Evolutionary conservation across 2,797 vertebrate species (phyloP), one percentile per base, ranked within the genome.

Genomic region (Microctenopoma stevenorrisi): DNA sequence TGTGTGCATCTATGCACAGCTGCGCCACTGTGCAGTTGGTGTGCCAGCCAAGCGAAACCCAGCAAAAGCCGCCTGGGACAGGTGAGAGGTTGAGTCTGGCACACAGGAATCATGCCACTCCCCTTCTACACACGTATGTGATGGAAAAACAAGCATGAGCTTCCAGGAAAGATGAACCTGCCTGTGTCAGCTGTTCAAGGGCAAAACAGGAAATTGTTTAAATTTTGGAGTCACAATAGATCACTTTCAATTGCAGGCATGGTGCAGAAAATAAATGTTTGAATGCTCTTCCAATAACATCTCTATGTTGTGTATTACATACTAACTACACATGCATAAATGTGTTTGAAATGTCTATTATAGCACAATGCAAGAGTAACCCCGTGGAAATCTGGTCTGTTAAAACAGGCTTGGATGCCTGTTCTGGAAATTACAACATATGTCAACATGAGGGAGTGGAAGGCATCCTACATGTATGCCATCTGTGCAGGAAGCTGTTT

Each of bases 361-460:
- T 33, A 49, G 38, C 3, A 48, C 22, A 64, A 59, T 65, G 44
- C 55, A 60, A 54, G 35, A 51, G 50, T 18, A 37, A 38, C 53
- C 48, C 16, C 10, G 38, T 65, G 53, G 44, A 67, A 84, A 72
- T 79, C 53, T 60, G 65, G 7, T 43, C 42, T 82, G 50, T 75
- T 81, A 63, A 66, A 85, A 83, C 74, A 68, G 81, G 73, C 84
- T 86, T 53, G 51, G 64, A 82, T 74, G 72, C 61, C 70, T 71
- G 62, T 53, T 67, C 68, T 90, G 83, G 82, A 90, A 88, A 91
- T 82, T 75, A 86, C 82, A 81, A 76, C 89, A 88, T 89, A 91
- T 89, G 87, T 86, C 80, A 84, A 81, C 65, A 85, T 70, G 76
- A 89, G 86, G 85, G 86, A 87, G 83, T 81, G 78, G 77, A 85